Base-by-base conservation (phyloP, 2,888 invertebrate genomes). In the Schrankia costaestrigalis region DNA sequence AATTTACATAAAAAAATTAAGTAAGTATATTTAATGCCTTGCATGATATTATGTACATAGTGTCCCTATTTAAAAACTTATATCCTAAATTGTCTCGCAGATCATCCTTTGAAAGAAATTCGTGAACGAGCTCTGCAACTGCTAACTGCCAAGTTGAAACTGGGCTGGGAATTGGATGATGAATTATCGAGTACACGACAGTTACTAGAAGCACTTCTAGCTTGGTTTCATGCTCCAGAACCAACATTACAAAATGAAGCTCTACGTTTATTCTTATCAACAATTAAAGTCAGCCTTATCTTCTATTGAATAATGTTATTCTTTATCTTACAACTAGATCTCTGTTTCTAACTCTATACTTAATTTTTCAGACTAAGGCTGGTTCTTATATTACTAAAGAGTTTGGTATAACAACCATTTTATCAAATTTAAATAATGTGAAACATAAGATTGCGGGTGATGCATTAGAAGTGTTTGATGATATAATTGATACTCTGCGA, bases 201-300 rank as follows among this genome's bases (percentile, higher is more conserved):
- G 56, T 73, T 93, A 10, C 63, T 93, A 11, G 76, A 85, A 29
- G 89, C 90, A 41, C 71, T 93, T 13, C 73, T 93, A 26, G 81
- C 89, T 29, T 93, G 93, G 93, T 92, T 93, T 65, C 66, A 89
- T 27, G 87, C 82, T 34, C 81, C 90, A 21, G 72, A 83, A 26
- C 80, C 89, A 19, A 75, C 89, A 0, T 71, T 90, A 35, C 90
- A 91, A 58, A 78, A 80, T 39, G 87, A 90, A 64, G 91, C 90
- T 34, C 74, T 93, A 21, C 72, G 89, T 32, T 77, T 93, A 36
- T 77, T 93, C 26, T 71, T 89, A 29, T 72, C 71, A 34, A 79
- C 90, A 31, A 63, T 92, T 17, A 89, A 90, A 78, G 92, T 92
- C 78, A n/a, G n/a, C n/a, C n/a, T n/a, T n/a, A n/a, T n/a, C n/a